Percentiles rank a stretch among this genome's conserved stretches.
Evolutionary conservation across 2,797 vertebrate genomes (phyloP).

Genomic region (Diglossa cyanea): DNA sequence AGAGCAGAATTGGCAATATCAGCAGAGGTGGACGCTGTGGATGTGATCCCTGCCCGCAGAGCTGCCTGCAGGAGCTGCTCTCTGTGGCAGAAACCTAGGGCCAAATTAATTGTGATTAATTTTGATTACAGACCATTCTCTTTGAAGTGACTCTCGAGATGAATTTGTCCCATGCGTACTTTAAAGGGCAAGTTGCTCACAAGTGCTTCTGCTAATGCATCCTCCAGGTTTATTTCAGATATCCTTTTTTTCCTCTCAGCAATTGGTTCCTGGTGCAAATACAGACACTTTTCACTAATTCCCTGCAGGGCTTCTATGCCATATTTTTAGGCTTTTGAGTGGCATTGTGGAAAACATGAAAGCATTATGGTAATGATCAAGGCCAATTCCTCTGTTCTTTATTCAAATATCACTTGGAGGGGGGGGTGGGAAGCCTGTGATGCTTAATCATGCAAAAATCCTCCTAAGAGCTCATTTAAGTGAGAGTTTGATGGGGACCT

Average conservation of each 20-base stretch:
- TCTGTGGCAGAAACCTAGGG: background rate
- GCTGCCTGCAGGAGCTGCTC: background rate
- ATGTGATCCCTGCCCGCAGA: background rate
- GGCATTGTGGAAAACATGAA: conserved; percentile 8
- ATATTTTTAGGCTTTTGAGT: conserved; percentile 37
- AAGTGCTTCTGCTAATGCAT: conserved; percentile 33
- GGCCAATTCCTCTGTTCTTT: conserved; percentile 1
- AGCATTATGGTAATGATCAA: conserved; percentile 22
- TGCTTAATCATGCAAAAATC: conserved; percentile 24
- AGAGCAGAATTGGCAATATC: background rate
- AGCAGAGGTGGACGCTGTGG: background rate
- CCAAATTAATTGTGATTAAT: conserved; percentile 51
- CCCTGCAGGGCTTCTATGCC: background rate
- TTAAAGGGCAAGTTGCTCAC: conserved; percentile 37
- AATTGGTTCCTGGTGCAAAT: background rate
- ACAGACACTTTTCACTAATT: conserved; percentile 15
- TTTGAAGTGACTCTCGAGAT: conserved; percentile 30
- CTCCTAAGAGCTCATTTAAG: background rate
- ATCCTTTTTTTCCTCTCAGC: background rate
- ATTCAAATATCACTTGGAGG: background rate
- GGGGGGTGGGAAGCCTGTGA: background rate
- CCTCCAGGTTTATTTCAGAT: conserved; percentile 24
- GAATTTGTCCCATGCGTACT: background rate
- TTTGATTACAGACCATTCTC: conserved; percentile 28
- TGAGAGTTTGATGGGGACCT: background rate